Evolutionary conservation across 2,888 invertebrate species (phyloP).

Genomic region (Terebella lapidaria): DNA sequence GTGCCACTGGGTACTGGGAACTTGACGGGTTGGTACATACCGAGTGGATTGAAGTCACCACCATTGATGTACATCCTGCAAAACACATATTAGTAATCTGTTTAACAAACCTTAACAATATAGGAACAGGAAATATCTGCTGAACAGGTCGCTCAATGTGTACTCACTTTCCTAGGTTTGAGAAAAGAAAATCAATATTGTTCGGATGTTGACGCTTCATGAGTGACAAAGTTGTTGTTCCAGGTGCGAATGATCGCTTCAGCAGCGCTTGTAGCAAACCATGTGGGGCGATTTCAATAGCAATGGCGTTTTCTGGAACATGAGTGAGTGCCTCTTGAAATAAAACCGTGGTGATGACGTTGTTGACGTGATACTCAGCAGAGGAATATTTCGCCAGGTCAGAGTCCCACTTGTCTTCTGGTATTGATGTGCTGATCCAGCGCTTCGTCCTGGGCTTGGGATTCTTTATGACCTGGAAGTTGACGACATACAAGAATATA

Average conservation of each 20-base stretch:
- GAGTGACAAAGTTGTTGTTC: constrained; percentile 71
- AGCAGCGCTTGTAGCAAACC: constrained; percentile 84
- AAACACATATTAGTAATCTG: not conserved
- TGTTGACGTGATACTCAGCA: constrained; percentile 87
- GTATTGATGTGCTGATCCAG: constrained; percentile 82
- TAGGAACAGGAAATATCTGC: not conserved
- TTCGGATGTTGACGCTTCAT: constrained; percentile 73
- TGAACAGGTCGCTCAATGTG: not conserved
- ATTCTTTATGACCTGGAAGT: constrained; percentile 8
- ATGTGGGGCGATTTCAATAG: constrained; percentile 86
- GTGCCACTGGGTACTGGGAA: constrained; percentile 4
- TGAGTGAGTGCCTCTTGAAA: constrained; percentile 78
- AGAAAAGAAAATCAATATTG: constrained; percentile 68
- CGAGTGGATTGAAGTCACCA: not conserved
- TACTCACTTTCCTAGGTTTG: constrained; percentile 69
- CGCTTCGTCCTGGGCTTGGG: not conserved
- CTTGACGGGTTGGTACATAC: not conserved
- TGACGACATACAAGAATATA: not conserved
- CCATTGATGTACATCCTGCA: constrained; percentile 3
- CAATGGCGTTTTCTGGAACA: constrained; percentile 77
- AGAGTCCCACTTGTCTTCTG: constrained; percentile 69
- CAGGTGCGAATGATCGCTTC: constrained; percentile 69
- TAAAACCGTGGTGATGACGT: constrained; percentile 80
- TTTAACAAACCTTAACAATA: not conserved
- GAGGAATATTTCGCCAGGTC: constrained; percentile 74